phyloP scores from a whole-genome alignment of 2,888 invertebrate species.

The Idaea dimidiata region DNA sequence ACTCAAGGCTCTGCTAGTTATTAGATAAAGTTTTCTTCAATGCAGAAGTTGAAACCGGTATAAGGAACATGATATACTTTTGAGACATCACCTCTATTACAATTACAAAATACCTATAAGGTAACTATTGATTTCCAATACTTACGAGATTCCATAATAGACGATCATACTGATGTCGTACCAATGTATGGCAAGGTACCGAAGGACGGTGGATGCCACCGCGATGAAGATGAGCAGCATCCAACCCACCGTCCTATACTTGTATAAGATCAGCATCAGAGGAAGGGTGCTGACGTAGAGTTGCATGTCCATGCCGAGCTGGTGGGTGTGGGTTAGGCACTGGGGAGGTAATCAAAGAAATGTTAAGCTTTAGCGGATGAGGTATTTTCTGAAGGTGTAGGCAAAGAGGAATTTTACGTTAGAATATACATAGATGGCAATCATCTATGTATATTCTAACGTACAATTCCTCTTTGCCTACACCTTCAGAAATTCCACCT shows the following conservation, averaged over 20 bases:
- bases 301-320: slow-evolving; percentile 82
- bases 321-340: slow-evolving; percentile 82
- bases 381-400: no score
- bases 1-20: no score
- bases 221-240: slow-evolving; percentile 53
- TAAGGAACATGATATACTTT: no score
- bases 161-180: slow-evolving; percentile 79
- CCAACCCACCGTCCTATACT: slow-evolving; percentile 58
- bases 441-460: no score
- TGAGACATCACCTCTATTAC: no score
- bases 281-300: slow-evolving; percentile 74
- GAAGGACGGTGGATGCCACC: slow-evolving; percentile 64
- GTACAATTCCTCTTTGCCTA: no score
- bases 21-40: no score
- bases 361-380: no score
- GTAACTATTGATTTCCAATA: slow-evolving; percentile 31
- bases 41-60: no score
- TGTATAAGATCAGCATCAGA: slow-evolving; percentile 72
- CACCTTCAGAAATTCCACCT: no score
- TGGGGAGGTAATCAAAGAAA: slow-evolving; percentile 38
- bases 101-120: background rate
- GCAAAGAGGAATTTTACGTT: no score
- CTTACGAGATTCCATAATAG: slow-evolving; percentile 80
- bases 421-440: no score
- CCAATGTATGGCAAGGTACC: slow-evolving; percentile 69